Conservation (phyloP, 2,888 invertebrate genomes). For the Pyrrhia umbra region DNA sequence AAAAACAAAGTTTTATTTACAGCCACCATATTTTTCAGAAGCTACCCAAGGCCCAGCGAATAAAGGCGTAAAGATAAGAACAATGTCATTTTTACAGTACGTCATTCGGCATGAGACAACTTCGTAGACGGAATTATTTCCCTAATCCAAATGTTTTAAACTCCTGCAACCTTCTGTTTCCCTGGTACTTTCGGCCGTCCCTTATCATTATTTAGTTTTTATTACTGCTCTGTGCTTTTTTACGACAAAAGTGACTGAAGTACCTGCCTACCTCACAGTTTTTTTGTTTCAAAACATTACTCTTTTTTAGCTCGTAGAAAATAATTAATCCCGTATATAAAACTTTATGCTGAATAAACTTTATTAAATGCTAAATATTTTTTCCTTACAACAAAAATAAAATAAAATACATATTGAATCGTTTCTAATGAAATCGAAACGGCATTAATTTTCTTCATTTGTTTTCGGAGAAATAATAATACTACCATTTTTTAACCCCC, state of each 20-base stretch:
- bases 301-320: constrained; percentile 32
- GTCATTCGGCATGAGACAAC: constrained; percentile 42
- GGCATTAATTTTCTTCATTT: background rate
- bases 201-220: constrained; percentile 63
- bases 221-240: constrained; percentile 51
- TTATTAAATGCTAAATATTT: constrained; percentile 44
- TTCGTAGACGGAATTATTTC: constrained; percentile 44
- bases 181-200: constrained; percentile 46
- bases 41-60: constrained; percentile 23
- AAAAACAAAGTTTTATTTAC: constrained; percentile 38
- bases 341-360: constrained; percentile 53
- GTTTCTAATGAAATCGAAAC: background rate
- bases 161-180: constrained; percentile 42
- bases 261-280: constrained; percentile 30
- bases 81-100: constrained; percentile 48
- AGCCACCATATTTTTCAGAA: constrained; percentile 22
- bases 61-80: constrained; percentile 41
- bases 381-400: background rate
- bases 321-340: constrained; percentile 45
- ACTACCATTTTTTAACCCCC: too few relatives aligned
- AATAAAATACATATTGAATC: background rate
- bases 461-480: too few relatives aligned
- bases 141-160: constrained; percentile 60
- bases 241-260: constrained; percentile 55
- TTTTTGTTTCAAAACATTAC: constrained; percentile 51